Evolutionary conservation across 2,888 invertebrate species (phyloP).

Genomic region (Lasioglossum pauxillum): DNA sequence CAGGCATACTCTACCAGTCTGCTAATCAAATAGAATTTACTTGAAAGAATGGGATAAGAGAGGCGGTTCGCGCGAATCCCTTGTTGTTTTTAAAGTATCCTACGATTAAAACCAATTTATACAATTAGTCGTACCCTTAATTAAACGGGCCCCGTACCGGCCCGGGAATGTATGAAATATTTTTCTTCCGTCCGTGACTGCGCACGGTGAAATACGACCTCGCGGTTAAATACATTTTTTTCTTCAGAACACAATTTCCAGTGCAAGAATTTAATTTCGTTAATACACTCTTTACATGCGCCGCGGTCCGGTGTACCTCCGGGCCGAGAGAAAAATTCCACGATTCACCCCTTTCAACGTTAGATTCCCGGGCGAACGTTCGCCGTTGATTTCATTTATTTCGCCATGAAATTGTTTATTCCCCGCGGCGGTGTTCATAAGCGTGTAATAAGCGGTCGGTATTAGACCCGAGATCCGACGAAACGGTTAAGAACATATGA

Average conservation of each 20-base stretch:
- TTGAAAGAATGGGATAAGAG: not conserved
- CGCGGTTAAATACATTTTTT: slow-evolving; percentile 34
- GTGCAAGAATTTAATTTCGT: slow-evolving; percentile 48
- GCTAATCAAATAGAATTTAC: not conserved
- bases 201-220: slow-evolving; percentile 22
- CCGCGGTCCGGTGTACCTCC: not conserved
- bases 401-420: slow-evolving; percentile 45
- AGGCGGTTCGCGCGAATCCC: not conserved
- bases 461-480: not conserved
- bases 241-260: slow-evolving; percentile 28
- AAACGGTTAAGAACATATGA: slow-evolving; percentile 26
- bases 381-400: slow-evolving; percentile 28
- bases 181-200: not conserved
- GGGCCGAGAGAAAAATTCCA: slow-evolving; percentile 12
- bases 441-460: slow-evolving; percentile 21
- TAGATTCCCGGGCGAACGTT: slow-evolving; percentile 25
- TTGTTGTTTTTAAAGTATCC: not conserved
- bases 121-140: slow-evolving; percentile 14
- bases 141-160: slow-evolving; percentile 35
- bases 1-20: not conserved
- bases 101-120: slow-evolving; percentile 1
- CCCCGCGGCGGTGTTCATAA: slow-evolving; percentile 33
- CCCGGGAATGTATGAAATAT: slow-evolving; percentile 25
- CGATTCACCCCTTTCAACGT: slow-evolving; percentile 27
- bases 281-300: slow-evolving; percentile 32